phyloP scores from a whole-genome alignment of 2,113 vertebrate species.

The Proterorhinus semilunaris region DNA sequence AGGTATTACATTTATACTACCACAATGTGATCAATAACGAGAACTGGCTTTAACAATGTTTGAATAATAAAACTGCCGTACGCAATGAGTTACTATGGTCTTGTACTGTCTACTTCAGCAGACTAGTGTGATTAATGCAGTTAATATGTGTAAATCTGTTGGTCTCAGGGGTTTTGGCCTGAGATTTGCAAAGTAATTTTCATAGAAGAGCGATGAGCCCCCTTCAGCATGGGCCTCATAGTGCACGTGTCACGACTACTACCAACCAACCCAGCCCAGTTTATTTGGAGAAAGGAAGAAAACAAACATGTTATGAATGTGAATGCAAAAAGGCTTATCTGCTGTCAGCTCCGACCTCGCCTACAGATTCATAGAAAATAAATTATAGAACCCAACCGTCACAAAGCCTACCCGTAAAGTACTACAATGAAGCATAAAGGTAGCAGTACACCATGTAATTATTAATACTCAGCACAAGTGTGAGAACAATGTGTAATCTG shows the following conservation, averaged over 20 bases:
- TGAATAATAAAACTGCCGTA: no score
- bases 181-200: slow-evolving; percentile 32
- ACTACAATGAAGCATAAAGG: neutral
- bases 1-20: no score
- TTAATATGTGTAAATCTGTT: slow-evolving; percentile 6
- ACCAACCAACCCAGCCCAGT: slow-evolving; percentile 17
- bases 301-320: slow-evolving; percentile 6
- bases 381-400: no score
- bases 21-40: no score
- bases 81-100: no score
- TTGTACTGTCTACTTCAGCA: neutral
- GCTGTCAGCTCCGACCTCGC: neutral
- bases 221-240: slow-evolving; percentile 26
- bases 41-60: no score
- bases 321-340: slow-evolving; percentile 9
- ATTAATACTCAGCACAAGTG: neutral
- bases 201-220: slow-evolving; percentile 21
- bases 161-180: slow-evolving; percentile 16
- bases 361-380: slow-evolving; percentile 7
- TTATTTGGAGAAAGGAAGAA: slow-evolving; percentile 8
- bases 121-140: neutral
- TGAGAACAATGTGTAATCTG: neutral
- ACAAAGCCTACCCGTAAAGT: neutral
- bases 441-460: neutral
- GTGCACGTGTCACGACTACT: slow-evolving; percentile 28